Conservation (phyloP, 2,888 invertebrate species). For the Eurytoma californica region DNA sequence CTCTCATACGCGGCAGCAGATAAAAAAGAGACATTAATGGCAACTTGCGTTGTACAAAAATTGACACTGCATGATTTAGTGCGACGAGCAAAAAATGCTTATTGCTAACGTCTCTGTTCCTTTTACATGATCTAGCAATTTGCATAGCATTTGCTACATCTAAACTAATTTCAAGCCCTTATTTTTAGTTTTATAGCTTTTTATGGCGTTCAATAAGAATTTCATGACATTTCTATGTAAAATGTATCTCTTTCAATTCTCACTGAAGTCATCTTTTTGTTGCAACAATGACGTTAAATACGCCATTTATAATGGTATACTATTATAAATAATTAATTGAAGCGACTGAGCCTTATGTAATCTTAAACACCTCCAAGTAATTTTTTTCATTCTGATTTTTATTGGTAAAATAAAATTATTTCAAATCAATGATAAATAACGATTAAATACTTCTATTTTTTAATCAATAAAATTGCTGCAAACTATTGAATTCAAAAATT, state of each 20-base stretch:
- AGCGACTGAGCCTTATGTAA: no score
- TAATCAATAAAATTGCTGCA: constrained; percentile 42
- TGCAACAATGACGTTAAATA: no score
- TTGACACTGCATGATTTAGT: constrained; percentile 37
- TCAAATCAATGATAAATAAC: no score
- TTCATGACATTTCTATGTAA: not conserved
- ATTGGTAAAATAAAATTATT: no score
- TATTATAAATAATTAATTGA: no score
- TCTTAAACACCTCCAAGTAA: no score
- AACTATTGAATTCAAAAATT: no score
- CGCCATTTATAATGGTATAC: no score
- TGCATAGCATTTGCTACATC: not conserved
- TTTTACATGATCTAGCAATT: not conserved
- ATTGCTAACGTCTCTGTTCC: constrained; percentile 24
- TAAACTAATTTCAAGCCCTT: not conserved
- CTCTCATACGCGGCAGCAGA: constrained; percentile 33
- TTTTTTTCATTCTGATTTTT: no score
- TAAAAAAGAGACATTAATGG: not conserved
- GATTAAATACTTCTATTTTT: not conserved
- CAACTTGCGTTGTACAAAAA: constrained; percentile 44
- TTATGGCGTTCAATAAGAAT: not conserved
- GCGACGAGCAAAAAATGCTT: constrained; percentile 40
- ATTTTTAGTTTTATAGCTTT: not conserved
- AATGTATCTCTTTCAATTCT: constrained; percentile 40
- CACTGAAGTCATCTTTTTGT: constrained; percentile 18